Conservation (phyloP, 2,797 vertebrate genomes). For the Liasis olivaceus region DNA sequence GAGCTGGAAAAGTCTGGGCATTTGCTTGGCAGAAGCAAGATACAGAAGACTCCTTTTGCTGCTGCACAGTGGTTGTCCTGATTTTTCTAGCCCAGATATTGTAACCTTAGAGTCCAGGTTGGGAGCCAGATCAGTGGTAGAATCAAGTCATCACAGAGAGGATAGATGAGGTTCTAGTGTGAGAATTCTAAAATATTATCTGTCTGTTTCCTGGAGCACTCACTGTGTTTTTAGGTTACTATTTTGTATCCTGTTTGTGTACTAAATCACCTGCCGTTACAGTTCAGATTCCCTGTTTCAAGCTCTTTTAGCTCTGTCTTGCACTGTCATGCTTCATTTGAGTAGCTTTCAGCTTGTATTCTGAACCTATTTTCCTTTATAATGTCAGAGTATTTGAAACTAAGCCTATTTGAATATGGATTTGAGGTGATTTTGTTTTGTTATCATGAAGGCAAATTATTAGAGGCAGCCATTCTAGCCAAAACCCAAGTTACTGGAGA, state of each 20-base stretch:
- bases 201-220: not conserved
- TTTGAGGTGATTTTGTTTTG: not conserved
- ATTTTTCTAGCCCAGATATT: not conserved
- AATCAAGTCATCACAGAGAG: not conserved
- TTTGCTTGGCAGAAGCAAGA: not conserved
- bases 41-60: not conserved
- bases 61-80: not conserved
- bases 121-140: not conserved
- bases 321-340: not conserved
- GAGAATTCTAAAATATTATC: not conserved
- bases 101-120: not conserved
- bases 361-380: not conserved
- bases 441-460: not conserved
- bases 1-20: not conserved
- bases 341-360: not conserved
- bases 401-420: not conserved
- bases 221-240: not conserved
- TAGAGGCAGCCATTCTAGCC: not conserved
- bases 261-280: not conserved
- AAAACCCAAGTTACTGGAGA: not conserved
- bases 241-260: not conserved
- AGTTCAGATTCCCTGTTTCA: not conserved
- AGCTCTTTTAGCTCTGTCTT: not conserved
- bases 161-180: not conserved
- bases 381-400: not conserved